Evolutionary conservation across 2,113 vertebrate species (phyloP).

Genomic region (Hiodon tergisus): DNA sequence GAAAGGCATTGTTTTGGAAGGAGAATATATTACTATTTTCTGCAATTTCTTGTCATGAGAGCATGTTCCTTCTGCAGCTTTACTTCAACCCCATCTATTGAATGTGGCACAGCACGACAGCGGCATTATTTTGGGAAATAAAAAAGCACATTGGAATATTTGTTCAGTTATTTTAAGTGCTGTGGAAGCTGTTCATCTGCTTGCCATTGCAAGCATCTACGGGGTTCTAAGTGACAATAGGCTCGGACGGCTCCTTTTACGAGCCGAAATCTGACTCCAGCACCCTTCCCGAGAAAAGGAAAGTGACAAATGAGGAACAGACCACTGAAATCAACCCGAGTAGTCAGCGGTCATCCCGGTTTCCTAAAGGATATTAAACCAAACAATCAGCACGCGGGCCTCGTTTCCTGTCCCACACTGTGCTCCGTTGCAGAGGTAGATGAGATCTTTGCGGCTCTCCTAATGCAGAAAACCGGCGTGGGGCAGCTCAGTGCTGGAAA

Average conservation of each 20-base stretch:
- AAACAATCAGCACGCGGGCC: slow-evolving; percentile 57
- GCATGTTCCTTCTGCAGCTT: neutral
- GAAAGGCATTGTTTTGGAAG: neutral
- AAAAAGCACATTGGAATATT: no score
- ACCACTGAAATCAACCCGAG: slow-evolving; percentile 19
- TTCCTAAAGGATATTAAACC: slow-evolving; percentile 63
- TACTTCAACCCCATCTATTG: no score
- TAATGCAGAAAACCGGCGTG: slow-evolving; percentile 15
- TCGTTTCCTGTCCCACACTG: slow-evolving; percentile 55
- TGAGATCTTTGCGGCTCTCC: no score
- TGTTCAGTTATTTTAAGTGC: no score
- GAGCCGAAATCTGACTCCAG: slow-evolving; percentile 30
- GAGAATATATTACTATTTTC: neutral
- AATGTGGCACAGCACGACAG: no score
- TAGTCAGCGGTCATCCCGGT: slow-evolving; percentile 45
- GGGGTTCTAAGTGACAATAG: slow-evolving; percentile 14
- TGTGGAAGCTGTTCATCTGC: neutral
- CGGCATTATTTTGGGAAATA: no score
- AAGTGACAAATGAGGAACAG: slow-evolving; percentile 35
- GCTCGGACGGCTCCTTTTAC: slow-evolving; percentile 9
- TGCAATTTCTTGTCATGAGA: neutral
- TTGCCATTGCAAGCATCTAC: neutral
- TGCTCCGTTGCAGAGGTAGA: slow-evolving; percentile 39
- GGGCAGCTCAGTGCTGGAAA: slow-evolving; percentile 6
- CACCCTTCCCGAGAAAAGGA: neutral